Evolutionary conservation across 2,888 invertebrate genomes (phyloP), one percentile per base, ranked within the genome.

Genomic region (Harpagoxenus sublaevis): DNA sequence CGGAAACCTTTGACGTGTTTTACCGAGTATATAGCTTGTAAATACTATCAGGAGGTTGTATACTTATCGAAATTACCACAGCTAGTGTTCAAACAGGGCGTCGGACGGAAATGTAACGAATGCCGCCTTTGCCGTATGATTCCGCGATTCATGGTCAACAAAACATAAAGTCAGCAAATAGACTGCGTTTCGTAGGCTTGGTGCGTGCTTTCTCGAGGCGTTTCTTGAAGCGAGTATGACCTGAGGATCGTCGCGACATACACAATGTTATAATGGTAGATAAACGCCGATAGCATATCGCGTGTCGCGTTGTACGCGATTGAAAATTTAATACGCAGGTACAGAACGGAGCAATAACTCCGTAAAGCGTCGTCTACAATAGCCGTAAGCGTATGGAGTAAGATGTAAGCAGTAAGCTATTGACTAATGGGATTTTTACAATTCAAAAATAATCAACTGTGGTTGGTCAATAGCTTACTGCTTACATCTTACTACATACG

Each of bases 281-380:
- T 55, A 65, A 55, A 42, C 53, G 65, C 53, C 39, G 42, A 53
- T 63, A 18, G 39, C 51, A 51, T 77, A 65, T 65, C 65, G 65
- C 39, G 39, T 77, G 75, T 65, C 63, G 51, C 28, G 55, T 71
- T 23, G 71, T 53, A 42, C n/a, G 65, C 65, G 42, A 77, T 53
- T 77, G 28, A 77, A 74, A 74, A 45, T 74, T 74, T 74, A 62
- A 74, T 74, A 74, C 60, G 28, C n/a, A n/a, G n/a, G 60, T 9
- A 45, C 15, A 62, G 74, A 48, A 60, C 6, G 23, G 74, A 74
- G 73, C 55, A 73, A 60, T 45, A 31, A 74, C 60, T 28, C 15
- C 31, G 28, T 74, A 62, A 23, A 23, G 23, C 23, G 23, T 23
- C 23, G 23, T 23, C 23, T 23, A 23, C 23, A 23, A 23, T 23